Percentiles rank a stretch among this genome's conserved stretches.
Evolutionary conservation across 2,888 invertebrate species (phyloP).

Genomic region (Athrips mouffetella): DNA sequence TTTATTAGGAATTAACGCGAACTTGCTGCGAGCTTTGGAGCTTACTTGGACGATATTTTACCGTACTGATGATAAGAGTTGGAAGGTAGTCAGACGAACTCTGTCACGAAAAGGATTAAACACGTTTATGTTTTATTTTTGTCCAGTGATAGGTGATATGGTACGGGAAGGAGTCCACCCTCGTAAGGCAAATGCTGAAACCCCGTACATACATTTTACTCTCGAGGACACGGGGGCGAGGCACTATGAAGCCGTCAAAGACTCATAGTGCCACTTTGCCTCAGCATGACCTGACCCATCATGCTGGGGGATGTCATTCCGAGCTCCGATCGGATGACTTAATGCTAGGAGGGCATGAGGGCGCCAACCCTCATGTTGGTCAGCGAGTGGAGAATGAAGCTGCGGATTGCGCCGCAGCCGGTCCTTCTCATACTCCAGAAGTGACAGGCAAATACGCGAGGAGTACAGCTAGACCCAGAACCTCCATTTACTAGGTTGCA

Average conservation of each 20-base stretch:
- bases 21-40: too few relatives aligned
- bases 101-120: too few relatives aligned
- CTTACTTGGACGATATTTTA: too few relatives aligned
- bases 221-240: constrained; percentile 19
- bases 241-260: constrained; percentile 5
- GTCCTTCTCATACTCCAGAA: too few relatives aligned
- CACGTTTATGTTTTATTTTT: too few relatives aligned
- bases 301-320: constrained; percentile 25
- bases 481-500: too few relatives aligned
- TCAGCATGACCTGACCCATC: constrained; percentile 23
- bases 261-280: constrained; percentile 19
- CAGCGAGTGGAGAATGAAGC: constrained; percentile 22
- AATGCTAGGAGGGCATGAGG: constrained; percentile 25
- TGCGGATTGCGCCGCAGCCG: too few relatives aligned
- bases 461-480: too few relatives aligned
- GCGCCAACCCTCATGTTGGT: constrained; percentile 27
- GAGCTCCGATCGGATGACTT: constrained; percentile 28
- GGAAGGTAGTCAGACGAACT: too few relatives aligned
- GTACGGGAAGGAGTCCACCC: constrained; percentile 22
- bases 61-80: too few relatives aligned
- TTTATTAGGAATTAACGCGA: too few relatives aligned
- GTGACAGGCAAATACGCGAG: too few relatives aligned
- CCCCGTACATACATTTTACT: constrained; percentile 16
- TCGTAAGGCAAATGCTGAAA: constrained; percentile 21
- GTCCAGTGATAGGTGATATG: background rate